Percentiles rank a stretch among this genome's conserved stretches.
Evolutionary conservation across 2,113 vertebrate species (phyloP).

Genomic region (Syngnathus scovelli): DNA sequence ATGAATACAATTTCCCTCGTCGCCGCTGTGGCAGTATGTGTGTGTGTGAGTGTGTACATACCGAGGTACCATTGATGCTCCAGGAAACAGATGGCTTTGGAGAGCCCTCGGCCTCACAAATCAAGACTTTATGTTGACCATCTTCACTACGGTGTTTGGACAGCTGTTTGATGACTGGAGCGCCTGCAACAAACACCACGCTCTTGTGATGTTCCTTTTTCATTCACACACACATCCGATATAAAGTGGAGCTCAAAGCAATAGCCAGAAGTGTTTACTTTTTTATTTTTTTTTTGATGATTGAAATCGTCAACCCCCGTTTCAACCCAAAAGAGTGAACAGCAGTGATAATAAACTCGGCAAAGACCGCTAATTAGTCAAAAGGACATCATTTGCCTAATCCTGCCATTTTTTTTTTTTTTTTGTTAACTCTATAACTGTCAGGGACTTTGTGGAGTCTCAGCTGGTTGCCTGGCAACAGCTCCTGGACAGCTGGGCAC

Average conservation of each 20-base stretch:
- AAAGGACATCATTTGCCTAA: background rate
- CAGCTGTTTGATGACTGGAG: constrained; percentile 81
- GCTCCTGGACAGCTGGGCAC: constrained; percentile 6
- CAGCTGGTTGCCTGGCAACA: constrained; percentile 3
- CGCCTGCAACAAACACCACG: constrained; percentile 67
- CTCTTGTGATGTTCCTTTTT: background rate
- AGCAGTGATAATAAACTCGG: background rate
- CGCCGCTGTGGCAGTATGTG: background rate
- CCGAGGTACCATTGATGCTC: constrained; percentile 82
- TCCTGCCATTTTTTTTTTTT: background rate
- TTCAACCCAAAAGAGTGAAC: background rate
- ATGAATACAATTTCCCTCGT: background rate
- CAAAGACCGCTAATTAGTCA: background rate
- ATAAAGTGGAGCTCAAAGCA: background rate
- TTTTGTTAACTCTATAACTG: background rate
- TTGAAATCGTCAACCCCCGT: background rate
- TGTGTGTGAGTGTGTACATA: constrained; percentile 49
- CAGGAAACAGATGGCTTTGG: constrained; percentile 88
- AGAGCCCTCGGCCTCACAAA: constrained; percentile 85
- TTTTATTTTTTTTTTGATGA: background rate
- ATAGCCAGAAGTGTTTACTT: background rate
- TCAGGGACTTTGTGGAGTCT: constrained; percentile 1
- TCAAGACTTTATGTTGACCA: constrained; percentile 78
- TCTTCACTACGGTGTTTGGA: constrained; percentile 73
- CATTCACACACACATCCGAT: background rate